Conservation (phyloP, 1,140 invertebrate genomes). For the Micrasema minimum region DNA sequence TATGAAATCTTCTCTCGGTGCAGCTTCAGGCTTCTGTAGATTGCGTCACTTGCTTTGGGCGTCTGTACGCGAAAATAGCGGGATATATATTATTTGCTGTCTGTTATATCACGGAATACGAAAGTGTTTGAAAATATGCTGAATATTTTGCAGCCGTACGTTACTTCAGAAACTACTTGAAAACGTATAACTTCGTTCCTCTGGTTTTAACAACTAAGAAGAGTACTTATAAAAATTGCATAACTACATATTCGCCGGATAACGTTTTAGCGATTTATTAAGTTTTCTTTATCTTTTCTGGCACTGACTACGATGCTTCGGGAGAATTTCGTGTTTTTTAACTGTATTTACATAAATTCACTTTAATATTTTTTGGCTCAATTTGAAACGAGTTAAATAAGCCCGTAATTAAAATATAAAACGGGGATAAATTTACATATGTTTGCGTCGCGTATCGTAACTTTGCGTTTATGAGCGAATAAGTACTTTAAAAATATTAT, state of each 20-base stretch:
- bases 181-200: not conserved
- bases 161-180: conserved; percentile 6
- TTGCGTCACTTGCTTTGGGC: conserved; percentile 6
- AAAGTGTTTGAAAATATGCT: conserved; percentile 26
- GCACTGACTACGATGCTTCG: too few species aligned
- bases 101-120: conserved; percentile 10
- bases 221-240: not conserved
- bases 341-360: not conserved
- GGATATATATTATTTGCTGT: conserved; percentile 1
- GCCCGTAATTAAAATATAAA: too few species aligned
- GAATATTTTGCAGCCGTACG: conserved; percentile 19
- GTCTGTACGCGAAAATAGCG: conserved; percentile 9
- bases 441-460: too few species aligned
- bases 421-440: too few species aligned
- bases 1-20: conserved; percentile 35
- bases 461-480: too few species aligned
- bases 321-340: not conserved
- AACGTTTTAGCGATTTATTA: too few species aligned
- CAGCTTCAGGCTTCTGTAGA: conserved; percentile 21
- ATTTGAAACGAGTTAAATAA: too few species aligned
- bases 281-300: too few species aligned
- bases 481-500: too few species aligned
- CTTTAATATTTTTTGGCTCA: conserved; percentile 1
- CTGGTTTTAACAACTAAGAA: not conserved
- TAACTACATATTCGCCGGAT: too few species aligned